Conservation (phyloP, 2,113 vertebrate genomes). For the Paedocypris sp. region DNA sequence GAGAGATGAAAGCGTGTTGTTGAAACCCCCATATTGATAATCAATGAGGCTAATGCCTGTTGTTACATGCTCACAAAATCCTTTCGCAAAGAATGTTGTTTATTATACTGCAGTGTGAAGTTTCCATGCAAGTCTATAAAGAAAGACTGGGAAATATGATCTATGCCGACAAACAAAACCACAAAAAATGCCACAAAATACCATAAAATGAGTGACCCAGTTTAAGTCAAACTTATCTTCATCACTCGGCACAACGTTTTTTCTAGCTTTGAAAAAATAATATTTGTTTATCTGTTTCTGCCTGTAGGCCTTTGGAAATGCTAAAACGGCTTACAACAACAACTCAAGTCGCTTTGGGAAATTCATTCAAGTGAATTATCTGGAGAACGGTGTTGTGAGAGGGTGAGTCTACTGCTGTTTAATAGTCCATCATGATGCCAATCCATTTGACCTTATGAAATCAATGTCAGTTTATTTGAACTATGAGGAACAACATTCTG, state of each 20-base stretch:
- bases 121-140: neutral
- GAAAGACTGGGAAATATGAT: too few relatives aligned
- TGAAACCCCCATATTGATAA: neutral
- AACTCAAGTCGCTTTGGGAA: slow-evolving; percentile 96
- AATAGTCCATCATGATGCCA: neutral
- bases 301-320: slow-evolving; percentile 82
- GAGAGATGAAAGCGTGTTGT: neutral
- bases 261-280: too few relatives aligned
- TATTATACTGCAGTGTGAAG: slow-evolving; percentile 11
- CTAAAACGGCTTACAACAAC: slow-evolving; percentile 85
- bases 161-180: too few relatives aligned
- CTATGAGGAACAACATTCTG: too few relatives aligned
- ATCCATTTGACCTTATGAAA: neutral
- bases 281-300: neutral
- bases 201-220: too few relatives aligned
- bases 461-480: neutral
- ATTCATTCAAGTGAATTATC: slow-evolving; percentile 93
- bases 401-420: slow-evolving; percentile 64
- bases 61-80: neutral
- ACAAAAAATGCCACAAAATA: too few relatives aligned
- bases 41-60: neutral
- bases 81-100: neutral
- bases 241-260: too few relatives aligned
- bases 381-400: slow-evolving; percentile 83
- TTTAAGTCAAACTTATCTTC: too few relatives aligned